phyloP scores from a whole-genome alignment of 1,140 invertebrate species.

The Pogonognathellus flavescens region DNA sequence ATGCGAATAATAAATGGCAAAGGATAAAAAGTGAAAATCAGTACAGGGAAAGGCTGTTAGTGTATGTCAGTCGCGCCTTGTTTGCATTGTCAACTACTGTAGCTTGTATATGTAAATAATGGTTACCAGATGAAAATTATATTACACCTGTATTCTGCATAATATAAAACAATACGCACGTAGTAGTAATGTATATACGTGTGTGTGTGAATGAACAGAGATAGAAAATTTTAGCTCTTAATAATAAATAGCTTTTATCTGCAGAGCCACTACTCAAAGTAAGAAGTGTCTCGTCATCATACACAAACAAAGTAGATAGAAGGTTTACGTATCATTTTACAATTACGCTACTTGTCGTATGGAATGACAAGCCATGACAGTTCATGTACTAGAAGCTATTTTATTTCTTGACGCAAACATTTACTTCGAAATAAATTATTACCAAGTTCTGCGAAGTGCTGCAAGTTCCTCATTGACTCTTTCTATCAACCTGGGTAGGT shows the following conservation, averaged over 20 bases:
- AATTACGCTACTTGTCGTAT: background rate
- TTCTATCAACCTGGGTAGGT: too few relatives aligned
- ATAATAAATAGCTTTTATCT: slow-evolving; percentile 17
- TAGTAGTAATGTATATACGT: background rate
- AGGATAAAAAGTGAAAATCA: background rate
- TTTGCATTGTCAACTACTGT: background rate
- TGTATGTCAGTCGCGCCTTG: background rate
- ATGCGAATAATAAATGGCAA: background rate
- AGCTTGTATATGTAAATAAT: background rate
- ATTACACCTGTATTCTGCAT: too few relatives aligned
- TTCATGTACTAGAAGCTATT: slow-evolving; percentile 18
- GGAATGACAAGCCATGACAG: background rate
- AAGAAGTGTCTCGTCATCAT: background rate
- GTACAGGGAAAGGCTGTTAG: slow-evolving; percentile 22
- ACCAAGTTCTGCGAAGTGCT: background rate
- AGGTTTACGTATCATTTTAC: slow-evolving; percentile 5
- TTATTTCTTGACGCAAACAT: slow-evolving; percentile 23
- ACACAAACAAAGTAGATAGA: background rate
- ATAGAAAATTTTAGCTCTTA: too few relatives aligned
- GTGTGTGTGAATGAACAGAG: background rate
- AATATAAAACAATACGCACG: background rate
- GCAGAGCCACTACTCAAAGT: background rate
- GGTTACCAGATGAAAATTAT: too few relatives aligned
- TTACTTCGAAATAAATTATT: slow-evolving; percentile 17
- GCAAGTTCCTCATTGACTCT: background rate